Evolutionary conservation across 2,797 vertebrate species (phyloP).

Genomic region (Onychomys leucogaster): DNA sequence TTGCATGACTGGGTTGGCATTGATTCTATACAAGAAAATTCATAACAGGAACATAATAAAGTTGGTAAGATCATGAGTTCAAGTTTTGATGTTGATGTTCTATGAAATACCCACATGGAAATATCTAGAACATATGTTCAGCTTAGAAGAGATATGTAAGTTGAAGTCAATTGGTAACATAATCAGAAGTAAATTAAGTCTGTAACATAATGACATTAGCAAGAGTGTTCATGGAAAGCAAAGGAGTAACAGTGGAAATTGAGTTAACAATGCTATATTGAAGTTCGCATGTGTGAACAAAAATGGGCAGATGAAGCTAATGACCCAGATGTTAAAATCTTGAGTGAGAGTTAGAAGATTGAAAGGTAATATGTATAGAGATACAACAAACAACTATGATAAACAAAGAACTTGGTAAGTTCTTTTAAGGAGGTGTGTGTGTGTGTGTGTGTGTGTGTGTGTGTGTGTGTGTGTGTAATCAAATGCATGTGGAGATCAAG

Average conservation of each 20-base stretch:
- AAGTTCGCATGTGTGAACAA: neutral
- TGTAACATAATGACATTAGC: neutral
- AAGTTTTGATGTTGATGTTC: constrained; percentile 10
- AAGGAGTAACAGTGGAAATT: neutral
- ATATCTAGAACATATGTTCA: neutral
- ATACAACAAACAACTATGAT: neutral
- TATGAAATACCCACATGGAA: neutral
- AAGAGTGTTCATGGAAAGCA: neutral
- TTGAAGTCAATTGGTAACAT: neutral
- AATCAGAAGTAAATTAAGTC: neutral
- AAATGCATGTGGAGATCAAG: neutral
- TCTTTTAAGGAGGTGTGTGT: neutral
- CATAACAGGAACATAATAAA: constrained; percentile 21
- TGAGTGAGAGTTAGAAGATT: neutral
- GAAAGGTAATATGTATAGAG: neutral
- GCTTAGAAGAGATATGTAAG: constrained; percentile 11
- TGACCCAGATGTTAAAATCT: neutral
- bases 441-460: neutral
- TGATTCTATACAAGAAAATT: constrained; percentile 7
- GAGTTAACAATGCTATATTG: neutral
- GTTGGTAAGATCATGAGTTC: neutral
- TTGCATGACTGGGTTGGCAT: neutral
- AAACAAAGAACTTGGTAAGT: neutral
- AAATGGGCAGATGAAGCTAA: constrained; percentile 2
- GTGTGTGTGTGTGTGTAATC: neutral